These are phyloP conservation scores for Palloptera scutellata DNA, from an alignment of 2,888 invertebrate genomes.

Conservation along the genomic window DNA sequence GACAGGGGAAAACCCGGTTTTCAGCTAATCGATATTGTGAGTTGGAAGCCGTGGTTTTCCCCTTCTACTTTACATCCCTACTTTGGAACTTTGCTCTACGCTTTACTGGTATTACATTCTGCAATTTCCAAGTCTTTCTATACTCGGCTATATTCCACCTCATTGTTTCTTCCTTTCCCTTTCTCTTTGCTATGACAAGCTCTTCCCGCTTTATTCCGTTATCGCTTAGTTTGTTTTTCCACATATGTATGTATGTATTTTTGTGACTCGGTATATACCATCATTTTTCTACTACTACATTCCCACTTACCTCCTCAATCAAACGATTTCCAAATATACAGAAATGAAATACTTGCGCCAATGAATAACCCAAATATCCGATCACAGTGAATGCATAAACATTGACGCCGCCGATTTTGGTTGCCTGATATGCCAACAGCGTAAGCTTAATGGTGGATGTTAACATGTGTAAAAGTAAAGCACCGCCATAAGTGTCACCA, in stretches of 20 bases:
- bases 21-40: too few relatives aligned
- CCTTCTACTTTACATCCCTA: too few relatives aligned
- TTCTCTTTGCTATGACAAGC: too few relatives aligned
- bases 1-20: too few relatives aligned
- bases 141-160: not conserved
- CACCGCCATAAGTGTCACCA: slow-evolving; percentile 85
- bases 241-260: too few relatives aligned
- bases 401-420: slow-evolving; percentile 81
- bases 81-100: too few relatives aligned
- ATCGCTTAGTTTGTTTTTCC: too few relatives aligned
- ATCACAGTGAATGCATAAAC: slow-evolving; percentile 81
- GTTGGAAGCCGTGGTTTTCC: too few relatives aligned
- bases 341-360: slow-evolving; percentile 87
- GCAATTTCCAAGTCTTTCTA: not conserved
- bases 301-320: slow-evolving; percentile 78
- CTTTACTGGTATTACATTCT: too few relatives aligned
- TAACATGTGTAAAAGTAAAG: slow-evolving; percentile 83
- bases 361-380: slow-evolving; percentile 80
- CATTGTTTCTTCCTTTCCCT: not conserved
- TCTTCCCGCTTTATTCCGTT: too few relatives aligned
- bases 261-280: too few relatives aligned
- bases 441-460: slow-evolving; percentile 85
- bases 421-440: slow-evolving; percentile 84
- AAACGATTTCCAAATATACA: slow-evolving; percentile 87
- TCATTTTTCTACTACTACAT: too few relatives aligned